These are phyloP conservation scores for Pomatorhinus ruficollis DNA, from an alignment of 2,113 vertebrate genomes.

Conservation along the genomic window DNA sequence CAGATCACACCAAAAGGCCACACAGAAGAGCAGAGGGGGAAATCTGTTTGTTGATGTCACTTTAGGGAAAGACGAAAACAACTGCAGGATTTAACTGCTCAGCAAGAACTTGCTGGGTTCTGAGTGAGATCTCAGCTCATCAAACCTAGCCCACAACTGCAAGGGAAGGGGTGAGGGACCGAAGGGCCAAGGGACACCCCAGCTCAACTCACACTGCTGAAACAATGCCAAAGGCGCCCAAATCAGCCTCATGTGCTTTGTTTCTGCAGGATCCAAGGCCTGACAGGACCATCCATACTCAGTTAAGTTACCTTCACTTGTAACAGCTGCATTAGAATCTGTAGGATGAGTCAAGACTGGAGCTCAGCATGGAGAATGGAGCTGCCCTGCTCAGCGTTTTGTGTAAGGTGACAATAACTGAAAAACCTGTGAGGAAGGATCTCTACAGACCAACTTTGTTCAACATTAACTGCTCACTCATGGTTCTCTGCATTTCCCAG, in stretches of 20 bases:
- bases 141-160: neutral
- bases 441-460: neutral
- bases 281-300: neutral
- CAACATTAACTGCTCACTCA: neutral
- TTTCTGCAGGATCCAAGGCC: neutral
- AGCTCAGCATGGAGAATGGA: neutral
- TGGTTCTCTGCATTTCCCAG: neutral
- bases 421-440: neutral
- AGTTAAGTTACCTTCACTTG: neutral
- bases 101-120: neutral
- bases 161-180: neutral
- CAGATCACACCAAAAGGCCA: neutral
- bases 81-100: neutral
- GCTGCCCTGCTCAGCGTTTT: too few species aligned
- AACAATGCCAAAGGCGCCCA: neutral
- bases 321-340: neutral
- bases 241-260: neutral
- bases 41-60: neutral
- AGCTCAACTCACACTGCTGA: neutral
- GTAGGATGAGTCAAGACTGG: neutral
- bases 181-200: neutral
- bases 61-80: neutral
- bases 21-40: neutral
- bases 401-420: neutral
- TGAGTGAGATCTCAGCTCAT: neutral